These are phyloP conservation scores for Drosophila anomelani DNA, from an alignment of 2,888 invertebrate genomes.

Conservation along the genomic window DNA sequence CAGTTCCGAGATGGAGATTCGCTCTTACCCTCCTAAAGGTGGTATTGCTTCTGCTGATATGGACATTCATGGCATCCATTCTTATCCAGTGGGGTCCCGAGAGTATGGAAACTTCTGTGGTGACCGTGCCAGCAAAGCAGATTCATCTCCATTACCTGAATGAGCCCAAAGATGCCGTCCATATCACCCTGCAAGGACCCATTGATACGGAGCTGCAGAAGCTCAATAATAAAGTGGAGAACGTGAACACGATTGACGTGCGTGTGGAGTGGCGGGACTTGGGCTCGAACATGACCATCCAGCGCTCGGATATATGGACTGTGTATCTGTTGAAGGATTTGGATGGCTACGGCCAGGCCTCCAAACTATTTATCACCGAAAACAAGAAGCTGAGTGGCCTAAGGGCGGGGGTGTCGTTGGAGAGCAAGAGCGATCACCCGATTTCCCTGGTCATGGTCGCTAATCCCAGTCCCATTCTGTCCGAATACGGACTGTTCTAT, in stretches of 20 bases:
- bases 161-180: too few relatives aligned
- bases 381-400: fast-evolving
- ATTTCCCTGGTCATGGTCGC: conserved; percentile 6
- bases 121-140: background rate
- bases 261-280: conserved; percentile 2
- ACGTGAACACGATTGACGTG: background rate
- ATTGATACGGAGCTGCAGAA: background rate
- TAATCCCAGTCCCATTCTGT: conserved; percentile 87
- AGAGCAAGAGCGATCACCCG: background rate
- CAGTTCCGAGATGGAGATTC: background rate
- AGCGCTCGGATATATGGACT: conserved; percentile 4
- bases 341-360: fast-evolving
- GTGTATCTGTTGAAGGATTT: background rate
- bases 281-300: background rate
- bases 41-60: background rate
- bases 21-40: background rate
- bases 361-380: background rate
- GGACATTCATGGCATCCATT: background rate
- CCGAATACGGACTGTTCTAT: conserved; percentile 89
- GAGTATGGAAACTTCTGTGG: background rate
- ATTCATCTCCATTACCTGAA: too few relatives aligned
- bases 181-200: background rate
- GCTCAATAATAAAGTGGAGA: too few relatives aligned
- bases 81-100: background rate
- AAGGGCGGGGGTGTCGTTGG: background rate